Evolutionary conservation across 2,113 vertebrate species (phyloP), one percentile per base, ranked within the genome.

Genomic region (Lasiurus borealis): DNA sequence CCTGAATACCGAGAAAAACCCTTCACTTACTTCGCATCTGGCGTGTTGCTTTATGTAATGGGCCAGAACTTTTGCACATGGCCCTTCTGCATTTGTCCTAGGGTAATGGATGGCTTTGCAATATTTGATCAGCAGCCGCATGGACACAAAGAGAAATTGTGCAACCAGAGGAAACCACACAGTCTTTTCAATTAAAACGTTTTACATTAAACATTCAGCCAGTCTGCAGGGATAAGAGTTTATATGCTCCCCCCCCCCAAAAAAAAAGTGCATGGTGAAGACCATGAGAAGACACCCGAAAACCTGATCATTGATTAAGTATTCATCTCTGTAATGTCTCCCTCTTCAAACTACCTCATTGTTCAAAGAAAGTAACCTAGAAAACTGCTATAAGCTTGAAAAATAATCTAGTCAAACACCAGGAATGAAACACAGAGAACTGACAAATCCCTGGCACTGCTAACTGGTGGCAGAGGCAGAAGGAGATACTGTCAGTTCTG

Each of bases 1-100:
- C 93, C 98, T 98, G 98, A 98, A 98, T 98, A 98, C 97, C 57
- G 95, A 98, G 98, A 98, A 98, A 98, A 98, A 97, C 92, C 97
- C 97, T 98, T 96, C 75, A 66, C 85, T 98, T 96, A 93, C 96
- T 98, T 97, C 96, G 96, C 0, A 93, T 97, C 94, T 98, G 97
- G 97, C 92, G 94, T 92, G 83, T 87, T 59, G 50, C 76, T 96
- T 96, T 89, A 71, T 96, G 87, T 84, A 95, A 68, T 93, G 95
- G 94, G 96, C 91, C 97, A 97, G 97, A 98, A 96, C 62, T 69
- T 98, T 96, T 97, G 78, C 90, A 72, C 86, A 40, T 94, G 94
- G 97, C 97, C 78, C 52, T 97, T 97, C 78, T 97, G 73, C 54
- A 57, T 98, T 97, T 97, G 93, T 96, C 95, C 96, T 93, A 94